phyloP scores from a whole-genome alignment of 2,113 vertebrate genomes.

The Ailurus styani region DNA sequence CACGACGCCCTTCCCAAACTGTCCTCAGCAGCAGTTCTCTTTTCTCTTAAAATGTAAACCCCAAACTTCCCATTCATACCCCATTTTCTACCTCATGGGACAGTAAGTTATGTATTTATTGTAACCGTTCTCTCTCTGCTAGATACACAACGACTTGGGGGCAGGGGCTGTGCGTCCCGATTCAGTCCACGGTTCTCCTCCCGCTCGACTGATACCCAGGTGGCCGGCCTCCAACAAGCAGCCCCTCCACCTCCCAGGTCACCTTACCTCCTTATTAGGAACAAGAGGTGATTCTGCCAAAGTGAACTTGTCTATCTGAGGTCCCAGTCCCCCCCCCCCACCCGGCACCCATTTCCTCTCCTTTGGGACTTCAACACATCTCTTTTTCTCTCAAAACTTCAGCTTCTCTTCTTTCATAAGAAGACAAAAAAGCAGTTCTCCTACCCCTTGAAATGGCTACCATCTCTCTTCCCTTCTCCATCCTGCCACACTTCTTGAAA shows the following conservation, averaged over 20 bases:
- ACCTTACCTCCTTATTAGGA: background rate
- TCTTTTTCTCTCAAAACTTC: background rate
- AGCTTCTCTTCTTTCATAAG: background rate
- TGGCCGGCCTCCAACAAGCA: background rate
- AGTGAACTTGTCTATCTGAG: background rate
- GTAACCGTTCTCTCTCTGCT: background rate
- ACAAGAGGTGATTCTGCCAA: background rate
- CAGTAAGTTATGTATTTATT: background rate
- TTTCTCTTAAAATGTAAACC: background rate
- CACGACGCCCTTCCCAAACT: background rate
- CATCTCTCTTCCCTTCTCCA: background rate
- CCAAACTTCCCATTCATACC: background rate
- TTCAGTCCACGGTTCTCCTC: background rate
- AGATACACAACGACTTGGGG: background rate
- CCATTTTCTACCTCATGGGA: background rate
- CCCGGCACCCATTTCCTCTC: background rate
- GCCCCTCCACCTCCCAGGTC: background rate
- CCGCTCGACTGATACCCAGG: accelerated
- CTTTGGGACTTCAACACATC: background rate
- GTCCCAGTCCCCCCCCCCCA: too few relatives aligned
- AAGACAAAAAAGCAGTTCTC: background rate
- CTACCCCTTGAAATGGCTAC: background rate
- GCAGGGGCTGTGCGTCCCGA: background rate
- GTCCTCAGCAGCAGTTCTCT: background rate
- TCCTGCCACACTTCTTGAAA: background rate